Evolutionary conservation across 2,888 invertebrate species (phyloP).

Genomic region (Euphydryas editha): DNA sequence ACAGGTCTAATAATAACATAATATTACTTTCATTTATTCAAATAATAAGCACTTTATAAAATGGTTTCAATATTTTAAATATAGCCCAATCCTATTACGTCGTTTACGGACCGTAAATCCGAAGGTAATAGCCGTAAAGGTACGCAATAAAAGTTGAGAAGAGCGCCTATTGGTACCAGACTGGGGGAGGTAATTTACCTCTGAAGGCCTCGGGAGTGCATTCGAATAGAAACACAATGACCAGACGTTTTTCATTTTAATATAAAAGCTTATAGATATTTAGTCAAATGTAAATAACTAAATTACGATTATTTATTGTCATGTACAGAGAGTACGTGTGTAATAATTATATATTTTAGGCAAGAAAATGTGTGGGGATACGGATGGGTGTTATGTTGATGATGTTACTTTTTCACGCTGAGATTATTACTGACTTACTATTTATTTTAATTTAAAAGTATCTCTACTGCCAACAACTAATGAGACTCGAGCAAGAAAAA

Average conservation of each 20-base stretch:
- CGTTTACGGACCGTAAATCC: conserved; percentile 34
- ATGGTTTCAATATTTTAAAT: conserved; percentile 19
- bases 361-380: too few species aligned
- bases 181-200: conserved; percentile 29
- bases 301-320: too few species aligned
- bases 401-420: too few species aligned
- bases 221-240: conserved; percentile 28
- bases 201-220: conserved; percentile 19
- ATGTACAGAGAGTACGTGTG: too few species aligned
- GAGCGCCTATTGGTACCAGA: conserved; percentile 23
- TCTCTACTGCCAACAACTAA: too few species aligned
- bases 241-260: conserved; percentile 8
- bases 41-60: conserved; percentile 11
- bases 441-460: too few species aligned
- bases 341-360: too few species aligned
- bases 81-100: conserved; percentile 31
- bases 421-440: too few species aligned
- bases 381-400: too few species aligned
- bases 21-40: not conserved
- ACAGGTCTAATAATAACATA: too few species aligned
- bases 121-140: conserved; percentile 37
- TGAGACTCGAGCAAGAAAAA: too few species aligned
- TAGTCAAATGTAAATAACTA: too few species aligned
- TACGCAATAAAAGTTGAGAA: conserved; percentile 28
- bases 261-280: not conserved